Percentiles rank a stretch among this genome's conserved stretches.
phyloP scores from a whole-genome alignment of 2,888 invertebrate species.

The Campopleginae sp. region DNA sequence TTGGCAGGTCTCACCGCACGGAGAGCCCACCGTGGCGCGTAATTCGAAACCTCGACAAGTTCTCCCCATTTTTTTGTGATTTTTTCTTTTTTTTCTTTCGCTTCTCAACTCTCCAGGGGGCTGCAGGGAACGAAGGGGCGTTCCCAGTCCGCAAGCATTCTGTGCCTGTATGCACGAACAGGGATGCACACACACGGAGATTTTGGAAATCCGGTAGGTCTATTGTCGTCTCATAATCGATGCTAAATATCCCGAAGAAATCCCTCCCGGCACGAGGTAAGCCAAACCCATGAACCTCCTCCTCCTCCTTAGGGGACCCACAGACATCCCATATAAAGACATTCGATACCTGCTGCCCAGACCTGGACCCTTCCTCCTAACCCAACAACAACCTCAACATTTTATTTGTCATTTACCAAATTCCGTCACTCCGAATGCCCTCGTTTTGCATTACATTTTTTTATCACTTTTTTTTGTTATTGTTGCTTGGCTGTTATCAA shows the following conservation, averaged over 20 bases:
- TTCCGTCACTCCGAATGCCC: constrained; percentile 54
- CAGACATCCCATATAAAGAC: constrained; percentile 71
- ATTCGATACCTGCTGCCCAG: constrained; percentile 74
- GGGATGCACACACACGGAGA: constrained; percentile 61
- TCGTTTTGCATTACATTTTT: background rate
- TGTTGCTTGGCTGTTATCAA: background rate
- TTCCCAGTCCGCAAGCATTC: constrained; percentile 31
- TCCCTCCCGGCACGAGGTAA: constrained; percentile 65
- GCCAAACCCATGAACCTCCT: constrained; percentile 42
- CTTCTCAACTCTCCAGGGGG: constrained; percentile 23
- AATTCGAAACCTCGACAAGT: constrained; percentile 69
- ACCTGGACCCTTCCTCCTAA: constrained; percentile 57
- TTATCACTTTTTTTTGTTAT: background rate
- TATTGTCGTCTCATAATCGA: constrained; percentile 81
- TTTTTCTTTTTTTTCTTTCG: constrained; percentile 32
- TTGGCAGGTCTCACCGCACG: constrained; percentile 70
- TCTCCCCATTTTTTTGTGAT: constrained; percentile 46
- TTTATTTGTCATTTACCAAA: constrained; percentile 77
- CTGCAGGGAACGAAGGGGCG: background rate
- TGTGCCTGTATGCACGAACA: constrained; percentile 54
- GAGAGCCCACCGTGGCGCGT: constrained; percentile 72
- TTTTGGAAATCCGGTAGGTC: constrained; percentile 75
- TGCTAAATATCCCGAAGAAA: constrained; percentile 77
- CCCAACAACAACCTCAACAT: constrained; percentile 64
- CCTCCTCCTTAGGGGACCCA: constrained; percentile 12